Evolutionary conservation across 2,113 vertebrate genomes (phyloP), one percentile per base, ranked within the genome.

Genomic region (Gambusia affinis): DNA sequence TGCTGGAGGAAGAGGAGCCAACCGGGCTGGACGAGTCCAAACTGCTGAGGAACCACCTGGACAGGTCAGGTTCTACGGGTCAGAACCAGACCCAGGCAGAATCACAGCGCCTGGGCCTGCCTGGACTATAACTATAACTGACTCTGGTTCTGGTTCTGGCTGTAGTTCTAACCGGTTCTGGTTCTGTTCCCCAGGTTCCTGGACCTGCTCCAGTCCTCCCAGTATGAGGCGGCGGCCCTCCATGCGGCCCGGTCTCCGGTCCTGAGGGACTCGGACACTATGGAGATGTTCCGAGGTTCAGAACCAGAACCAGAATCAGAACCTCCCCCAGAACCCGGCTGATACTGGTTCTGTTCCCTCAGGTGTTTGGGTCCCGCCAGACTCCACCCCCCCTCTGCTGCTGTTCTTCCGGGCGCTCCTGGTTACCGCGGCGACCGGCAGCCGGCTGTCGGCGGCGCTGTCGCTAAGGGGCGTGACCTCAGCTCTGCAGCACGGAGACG

Each of bases 331-430:
- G 39, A 12, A 14, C 39, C 14, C 22, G 61, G 28, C 28, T 63
- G 4, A 14, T 63, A 14, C 33, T 15, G 33, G 3, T n/a, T 28
- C 24, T 42, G 29, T 64, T 37, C 51, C 61, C 30, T 33, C 83
- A 95, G 95, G 79, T 83, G 71, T 91, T 83, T 83, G 76, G 12
- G 84, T 27, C 60, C 62, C 87, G 69, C 80, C 81, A 35, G 93
- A 91, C 31, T 89, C 77, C 3, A 31, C 75, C 70, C 86, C 92
- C 37, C 95, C 95, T 44, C 81, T 92, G 22, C 88, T 96, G 57
- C 84, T 92, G 39, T 95, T 93, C 92, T 94, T 95, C 83, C 91
- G 93, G 62, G 85, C 93, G 22, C 76, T 96, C 60, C 91, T 96
- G 84, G 82, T 67, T 30, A 92, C 92, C 65, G 47, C 4, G 78